These are phyloP conservation scores for Ophiothrix spiculata DNA, from an alignment of 35 echinoderm and acorn worm species.

Conservation along the genomic window DNA sequence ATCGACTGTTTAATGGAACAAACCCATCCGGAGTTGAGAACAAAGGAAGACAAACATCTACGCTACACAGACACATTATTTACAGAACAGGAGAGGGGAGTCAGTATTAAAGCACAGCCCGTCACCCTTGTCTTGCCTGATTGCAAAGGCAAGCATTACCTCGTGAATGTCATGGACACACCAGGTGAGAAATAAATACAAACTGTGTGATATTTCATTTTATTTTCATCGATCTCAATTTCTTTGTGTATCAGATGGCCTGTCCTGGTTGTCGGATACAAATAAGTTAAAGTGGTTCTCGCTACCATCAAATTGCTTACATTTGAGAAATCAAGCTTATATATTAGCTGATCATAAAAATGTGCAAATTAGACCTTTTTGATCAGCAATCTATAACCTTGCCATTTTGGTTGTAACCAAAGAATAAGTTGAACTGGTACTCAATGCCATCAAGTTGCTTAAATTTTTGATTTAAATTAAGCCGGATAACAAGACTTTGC, in stretches of 20 bases:
- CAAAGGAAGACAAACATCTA: constrained; percentile 77
- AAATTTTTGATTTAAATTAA: too few species aligned
- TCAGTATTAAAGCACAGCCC: constrained; percentile 93
- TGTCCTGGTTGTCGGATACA: constrained; percentile 69
- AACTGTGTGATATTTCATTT: too few species aligned
- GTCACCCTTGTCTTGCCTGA: constrained; percentile 91
- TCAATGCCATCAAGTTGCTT: too few species aligned
- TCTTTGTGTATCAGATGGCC: constrained; percentile 87
- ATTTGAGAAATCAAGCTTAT: too few species aligned
- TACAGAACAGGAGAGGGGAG: constrained; percentile 96
- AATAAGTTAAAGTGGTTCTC: constrained; percentile 67
- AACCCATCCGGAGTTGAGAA: constrained; percentile 84
- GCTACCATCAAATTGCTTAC: constrained; percentile 84
- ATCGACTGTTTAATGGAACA: constrained; percentile 96
- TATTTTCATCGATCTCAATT: constrained; percentile 70
- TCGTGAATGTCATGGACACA: constrained; percentile 91
- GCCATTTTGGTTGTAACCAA: too few species aligned
- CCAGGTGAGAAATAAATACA: constrained; percentile 69
- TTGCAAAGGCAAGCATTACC: constrained; percentile 83
- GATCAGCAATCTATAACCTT: too few species aligned
- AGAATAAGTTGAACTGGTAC: too few species aligned
- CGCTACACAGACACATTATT: constrained; percentile 91
- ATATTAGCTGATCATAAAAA: too few species aligned
- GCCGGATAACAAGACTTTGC: too few species aligned
- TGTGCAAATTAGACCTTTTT: too few species aligned